Percentiles rank a stretch among this genome's conserved stretches.
phyloP scores from a whole-genome alignment of 2,113 vertebrate species.

The Recurvirostra avosetta region DNA sequence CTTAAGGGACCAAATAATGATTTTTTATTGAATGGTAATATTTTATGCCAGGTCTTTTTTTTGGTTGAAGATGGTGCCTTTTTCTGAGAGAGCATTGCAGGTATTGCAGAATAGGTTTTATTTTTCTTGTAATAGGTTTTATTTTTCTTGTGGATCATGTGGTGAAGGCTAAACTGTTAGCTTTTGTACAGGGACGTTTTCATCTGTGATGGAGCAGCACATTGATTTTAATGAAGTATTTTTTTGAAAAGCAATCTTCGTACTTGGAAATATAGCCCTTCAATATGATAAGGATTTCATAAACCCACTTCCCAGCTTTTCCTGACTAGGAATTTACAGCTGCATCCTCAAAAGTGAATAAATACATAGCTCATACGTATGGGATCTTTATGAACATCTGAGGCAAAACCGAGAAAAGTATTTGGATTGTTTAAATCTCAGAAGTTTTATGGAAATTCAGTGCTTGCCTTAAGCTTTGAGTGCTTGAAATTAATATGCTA shows the following conservation, averaged over 20 bases:
- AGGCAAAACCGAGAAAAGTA: neutral
- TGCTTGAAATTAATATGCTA: conserved; percentile 7
- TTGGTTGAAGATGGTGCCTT: neutral
- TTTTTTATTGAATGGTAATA: conserved; percentile 63
- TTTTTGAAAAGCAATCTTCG: neutral
- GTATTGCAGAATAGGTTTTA: neutral
- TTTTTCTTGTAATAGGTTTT: neutral
- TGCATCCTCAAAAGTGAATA: neutral
- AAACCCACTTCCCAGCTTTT: neutral
- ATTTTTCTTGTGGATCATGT: neutral
- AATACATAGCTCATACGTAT: neutral
- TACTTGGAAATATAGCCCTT: neutral
- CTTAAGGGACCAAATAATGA: conserved; percentile 77
- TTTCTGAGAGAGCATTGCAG: neutral
- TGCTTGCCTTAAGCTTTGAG: neutral
- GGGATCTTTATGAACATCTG: neutral
- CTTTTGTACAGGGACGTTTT: neutral
- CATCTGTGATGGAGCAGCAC: neutral
- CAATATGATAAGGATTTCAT: neutral
- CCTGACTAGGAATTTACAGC: neutral
- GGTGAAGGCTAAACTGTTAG: neutral
- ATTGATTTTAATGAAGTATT: neutral
- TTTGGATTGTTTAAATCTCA: neutral
- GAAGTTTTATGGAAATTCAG: neutral
- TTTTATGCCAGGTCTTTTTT: conserved; percentile 39